A percentile compares a stretch with the other conserved stretches of the same genome.
Conservation (phyloP, 2,797 vertebrate genomes). For the Anguilla anguilla region DNA sequence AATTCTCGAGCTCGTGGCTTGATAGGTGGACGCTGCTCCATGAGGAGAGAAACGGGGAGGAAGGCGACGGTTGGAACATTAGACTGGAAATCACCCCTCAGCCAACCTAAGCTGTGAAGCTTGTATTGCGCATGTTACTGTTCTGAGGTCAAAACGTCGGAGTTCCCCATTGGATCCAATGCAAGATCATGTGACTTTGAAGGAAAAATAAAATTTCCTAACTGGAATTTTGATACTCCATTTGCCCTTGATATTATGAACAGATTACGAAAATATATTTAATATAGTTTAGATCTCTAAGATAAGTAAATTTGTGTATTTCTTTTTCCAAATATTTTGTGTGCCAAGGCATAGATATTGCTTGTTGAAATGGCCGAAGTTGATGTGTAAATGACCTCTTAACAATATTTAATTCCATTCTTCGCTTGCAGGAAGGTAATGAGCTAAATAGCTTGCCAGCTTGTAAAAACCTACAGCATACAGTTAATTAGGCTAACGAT, state of each 20-base stretch:
- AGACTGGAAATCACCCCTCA: neutral
- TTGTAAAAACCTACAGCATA: too few relatives aligned
- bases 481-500: too few relatives aligned
- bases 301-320: neutral
- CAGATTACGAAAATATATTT: neutral
- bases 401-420: too few relatives aligned
- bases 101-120: neutral
- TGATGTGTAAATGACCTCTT: too few relatives aligned
- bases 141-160: neutral
- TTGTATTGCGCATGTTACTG: neutral
- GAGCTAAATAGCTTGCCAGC: too few relatives aligned
- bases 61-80: neutral
- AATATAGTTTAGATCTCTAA: neutral
- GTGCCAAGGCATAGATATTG: too few relatives aligned
- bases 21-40: slow-evolving; percentile 57
- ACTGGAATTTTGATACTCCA: neutral
- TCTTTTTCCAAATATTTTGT: too few relatives aligned
- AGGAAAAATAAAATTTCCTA: neutral
- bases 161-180: neutral
- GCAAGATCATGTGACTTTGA: neutral
- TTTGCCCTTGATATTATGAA: neutral
- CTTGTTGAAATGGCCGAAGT: too few relatives aligned
- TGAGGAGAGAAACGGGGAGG: neutral
- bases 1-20: slow-evolving; percentile 70
- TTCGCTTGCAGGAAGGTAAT: too few relatives aligned